Conservation (phyloP, 2,113 vertebrate species). For the Arizona elegans region DNA sequence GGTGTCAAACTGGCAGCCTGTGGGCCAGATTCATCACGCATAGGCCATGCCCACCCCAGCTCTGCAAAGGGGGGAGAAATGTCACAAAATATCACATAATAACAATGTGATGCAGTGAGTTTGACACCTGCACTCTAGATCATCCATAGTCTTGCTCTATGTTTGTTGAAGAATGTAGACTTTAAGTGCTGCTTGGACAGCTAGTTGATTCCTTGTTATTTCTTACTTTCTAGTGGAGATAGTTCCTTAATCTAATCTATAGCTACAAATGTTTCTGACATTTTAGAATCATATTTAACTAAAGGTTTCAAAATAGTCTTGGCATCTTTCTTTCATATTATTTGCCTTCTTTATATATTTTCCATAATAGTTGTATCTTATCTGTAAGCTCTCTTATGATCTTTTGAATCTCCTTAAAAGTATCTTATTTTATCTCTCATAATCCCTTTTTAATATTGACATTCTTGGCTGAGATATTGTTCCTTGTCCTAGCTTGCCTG, state of each 20-base stretch:
- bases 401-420: not conserved
- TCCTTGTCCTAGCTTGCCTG: not conserved
- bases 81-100: too few species aligned
- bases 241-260: not conserved
- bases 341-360: not conserved
- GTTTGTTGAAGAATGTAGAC: not conserved
- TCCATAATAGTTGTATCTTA: not conserved
- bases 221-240: not conserved
- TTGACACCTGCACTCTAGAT: not conserved
- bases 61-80: too few species aligned
- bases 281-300: not conserved
- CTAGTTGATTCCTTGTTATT: not conserved
- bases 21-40: too few species aligned
- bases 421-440: not conserved
- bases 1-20: too few species aligned
- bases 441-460: not conserved
- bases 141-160: not conserved
- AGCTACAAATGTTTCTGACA: not conserved
- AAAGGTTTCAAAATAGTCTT: not conserved
- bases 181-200: not conserved
- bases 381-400: not conserved
- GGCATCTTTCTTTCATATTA: not conserved
- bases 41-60: too few species aligned
- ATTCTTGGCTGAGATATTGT: not conserved
- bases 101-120: too few species aligned